Conservation (phyloP, 2,113 vertebrate genomes). For the Carassius auratus region DNA sequence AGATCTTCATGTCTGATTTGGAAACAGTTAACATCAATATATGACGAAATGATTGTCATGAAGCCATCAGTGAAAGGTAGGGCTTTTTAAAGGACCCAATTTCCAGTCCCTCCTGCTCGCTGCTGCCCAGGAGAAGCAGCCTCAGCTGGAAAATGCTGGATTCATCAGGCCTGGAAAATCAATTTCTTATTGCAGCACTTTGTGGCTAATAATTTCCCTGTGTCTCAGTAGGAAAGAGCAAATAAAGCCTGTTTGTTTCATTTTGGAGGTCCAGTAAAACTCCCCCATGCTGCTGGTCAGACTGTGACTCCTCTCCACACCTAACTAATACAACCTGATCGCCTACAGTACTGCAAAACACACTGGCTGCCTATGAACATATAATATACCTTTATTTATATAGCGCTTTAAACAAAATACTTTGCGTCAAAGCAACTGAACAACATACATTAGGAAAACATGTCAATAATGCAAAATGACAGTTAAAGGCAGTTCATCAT, state of each 20-base stretch:
- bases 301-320: conserved; percentile 41
- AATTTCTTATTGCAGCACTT: conserved; percentile 69
- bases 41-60: conserved; percentile 64
- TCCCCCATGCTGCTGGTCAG: conserved; percentile 51
- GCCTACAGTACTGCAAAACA: conserved; percentile 2
- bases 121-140: conserved; percentile 62
- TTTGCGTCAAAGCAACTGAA: too few species aligned
- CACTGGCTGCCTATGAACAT: neutral
- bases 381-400: neutral
- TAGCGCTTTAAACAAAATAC: too few species aligned
- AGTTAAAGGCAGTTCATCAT: too few species aligned
- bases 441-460: too few species aligned
- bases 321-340: conserved; percentile 22
- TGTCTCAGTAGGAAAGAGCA: conserved; percentile 66
- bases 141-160: conserved; percentile 71
- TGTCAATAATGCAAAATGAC: too few species aligned
- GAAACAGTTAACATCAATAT: conserved; percentile 65
- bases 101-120: conserved; percentile 57
- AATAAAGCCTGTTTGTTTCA: conserved; percentile 70
- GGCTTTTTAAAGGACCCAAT: conserved; percentile 64
- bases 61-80: conserved; percentile 57
- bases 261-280: conserved; percentile 64
- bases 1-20: conserved; percentile 61
- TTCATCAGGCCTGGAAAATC: conserved; percentile 73
- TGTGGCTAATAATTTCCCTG: conserved; percentile 70